Conservation (phyloP, 2,113 vertebrate species). For the Trinectes maculatus region DNA sequence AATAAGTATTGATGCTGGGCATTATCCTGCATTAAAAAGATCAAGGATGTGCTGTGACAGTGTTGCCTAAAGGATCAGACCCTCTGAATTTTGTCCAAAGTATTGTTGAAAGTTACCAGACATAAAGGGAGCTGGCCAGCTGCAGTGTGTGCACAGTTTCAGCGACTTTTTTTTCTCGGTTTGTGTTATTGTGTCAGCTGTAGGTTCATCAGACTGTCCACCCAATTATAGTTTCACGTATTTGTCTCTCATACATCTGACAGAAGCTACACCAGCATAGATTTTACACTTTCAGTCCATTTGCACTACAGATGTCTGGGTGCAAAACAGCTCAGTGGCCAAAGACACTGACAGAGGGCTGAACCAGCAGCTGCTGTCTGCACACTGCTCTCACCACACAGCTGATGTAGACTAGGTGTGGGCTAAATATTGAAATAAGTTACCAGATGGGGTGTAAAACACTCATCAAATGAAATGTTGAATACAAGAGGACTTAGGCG, state of each 20-base stretch:
- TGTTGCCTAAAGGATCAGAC: slow-evolving; percentile 31
- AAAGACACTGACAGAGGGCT: not conserved
- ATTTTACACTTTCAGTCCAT: too few species aligned
- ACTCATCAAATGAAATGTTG: too few species aligned
- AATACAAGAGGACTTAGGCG: too few species aligned
- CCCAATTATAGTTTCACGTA: too few species aligned
- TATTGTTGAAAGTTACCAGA: slow-evolving; percentile 36
- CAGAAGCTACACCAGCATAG: too few species aligned
- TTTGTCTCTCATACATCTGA: too few species aligned
- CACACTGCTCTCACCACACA: not conserved
- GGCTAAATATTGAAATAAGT: too few species aligned
- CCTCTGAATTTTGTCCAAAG: slow-evolving; percentile 26
- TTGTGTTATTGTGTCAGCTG: too few species aligned
- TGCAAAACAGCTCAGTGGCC: not conserved
- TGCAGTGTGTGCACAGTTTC: not conserved
- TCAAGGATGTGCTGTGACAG: slow-evolving; percentile 20
- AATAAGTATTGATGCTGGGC: slow-evolving; percentile 23
- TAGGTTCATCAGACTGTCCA: not conserved
- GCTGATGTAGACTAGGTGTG: not conserved
- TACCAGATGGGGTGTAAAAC: too few species aligned
- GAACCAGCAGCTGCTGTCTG: not conserved
- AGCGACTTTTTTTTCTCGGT: too few species aligned
- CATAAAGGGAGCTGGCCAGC: not conserved
- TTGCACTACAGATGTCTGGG: not conserved
- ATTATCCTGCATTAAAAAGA: not conserved